Base-by-base conservation (phyloP, 2,888 invertebrate species). In the Macrosiphum euphorbiae region DNA sequence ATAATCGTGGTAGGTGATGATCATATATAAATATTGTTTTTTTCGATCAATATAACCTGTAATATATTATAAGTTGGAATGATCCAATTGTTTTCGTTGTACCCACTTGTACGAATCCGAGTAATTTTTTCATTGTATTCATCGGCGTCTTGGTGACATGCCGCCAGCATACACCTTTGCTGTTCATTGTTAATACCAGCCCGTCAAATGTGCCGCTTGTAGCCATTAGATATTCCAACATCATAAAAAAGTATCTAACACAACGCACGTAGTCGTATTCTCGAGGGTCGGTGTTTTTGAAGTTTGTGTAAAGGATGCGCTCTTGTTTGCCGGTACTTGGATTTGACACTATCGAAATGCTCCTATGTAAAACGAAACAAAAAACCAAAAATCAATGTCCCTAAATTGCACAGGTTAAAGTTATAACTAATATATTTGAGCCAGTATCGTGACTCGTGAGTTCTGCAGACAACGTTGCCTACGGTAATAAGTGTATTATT, bases 171-270 rank as follows among this genome's bases (percentile, higher is more conserved):
- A 94, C 4, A 24, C 41, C 85, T 87, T 86, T 87, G 44, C 61
- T 55, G 41, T 94, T 86, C 90, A 94, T 85, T 41, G 28, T n/a
- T 1, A 94, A 0, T 50, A 90, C 28, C 8, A 94, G 3, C 1
- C 94, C 94, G 28, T 94, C 94, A 52, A 94, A 94, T 8, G 94
- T 90, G 16, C 94, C 94, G 24, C 61, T 58, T 28, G 47, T 89
- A 16, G 61, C 24, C 47, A 90, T 61, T 13, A 94, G 10, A 13
- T 52, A 50, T 28, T 94, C 61, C 24, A 94, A 1, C 90, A 94
- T n/a, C 94, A 94, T 94, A 44, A 90, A 86, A 41, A 94, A 94
- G 20, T 86, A 94, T n/a, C 35, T 58, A 10, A 2, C 7, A 52
- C 85, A 67, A 1, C 86, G 47, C 5, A 86, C 41, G 86, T 67